Conservation (phyloP, 2,113 vertebrate species). For the Silurus meridionalis region DNA sequence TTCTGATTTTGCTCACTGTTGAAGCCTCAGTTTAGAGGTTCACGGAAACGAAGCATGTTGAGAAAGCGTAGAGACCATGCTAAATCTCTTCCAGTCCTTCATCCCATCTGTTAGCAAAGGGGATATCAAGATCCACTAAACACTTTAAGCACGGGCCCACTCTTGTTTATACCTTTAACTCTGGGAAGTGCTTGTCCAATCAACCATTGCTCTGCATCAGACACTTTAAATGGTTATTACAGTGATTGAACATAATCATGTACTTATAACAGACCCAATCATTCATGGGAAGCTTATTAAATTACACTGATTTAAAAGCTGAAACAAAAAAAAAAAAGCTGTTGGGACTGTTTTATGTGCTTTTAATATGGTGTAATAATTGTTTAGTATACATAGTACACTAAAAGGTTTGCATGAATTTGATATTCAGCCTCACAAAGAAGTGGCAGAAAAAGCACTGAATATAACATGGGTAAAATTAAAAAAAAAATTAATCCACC, state of each 20-base stretch:
- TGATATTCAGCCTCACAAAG: background rate
- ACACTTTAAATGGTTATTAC: background rate
- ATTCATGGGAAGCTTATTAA: background rate
- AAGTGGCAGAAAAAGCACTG: background rate
- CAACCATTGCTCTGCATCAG: background rate
- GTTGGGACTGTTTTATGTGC: background rate
- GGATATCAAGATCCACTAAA: background rate
- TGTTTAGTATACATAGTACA: background rate
- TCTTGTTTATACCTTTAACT: background rate
- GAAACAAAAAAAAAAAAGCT: background rate
- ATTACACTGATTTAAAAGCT: background rate
- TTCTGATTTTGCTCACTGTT: background rate
- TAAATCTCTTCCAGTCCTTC: background rate
- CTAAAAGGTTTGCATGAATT: background rate
- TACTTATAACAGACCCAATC: background rate
- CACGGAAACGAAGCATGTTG: background rate
- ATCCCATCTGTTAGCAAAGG: background rate
- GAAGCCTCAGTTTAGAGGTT: background rate
- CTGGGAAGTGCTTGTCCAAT: background rate
- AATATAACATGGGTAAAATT: background rate
- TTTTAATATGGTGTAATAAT: background rate
- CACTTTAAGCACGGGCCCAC: background rate
- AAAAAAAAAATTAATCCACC: background rate
- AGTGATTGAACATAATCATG: background rate
- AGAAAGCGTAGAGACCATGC: no score